Conservation (phyloP, 1,140 invertebrate genomes). For the Cotesia glomerata region DNA sequence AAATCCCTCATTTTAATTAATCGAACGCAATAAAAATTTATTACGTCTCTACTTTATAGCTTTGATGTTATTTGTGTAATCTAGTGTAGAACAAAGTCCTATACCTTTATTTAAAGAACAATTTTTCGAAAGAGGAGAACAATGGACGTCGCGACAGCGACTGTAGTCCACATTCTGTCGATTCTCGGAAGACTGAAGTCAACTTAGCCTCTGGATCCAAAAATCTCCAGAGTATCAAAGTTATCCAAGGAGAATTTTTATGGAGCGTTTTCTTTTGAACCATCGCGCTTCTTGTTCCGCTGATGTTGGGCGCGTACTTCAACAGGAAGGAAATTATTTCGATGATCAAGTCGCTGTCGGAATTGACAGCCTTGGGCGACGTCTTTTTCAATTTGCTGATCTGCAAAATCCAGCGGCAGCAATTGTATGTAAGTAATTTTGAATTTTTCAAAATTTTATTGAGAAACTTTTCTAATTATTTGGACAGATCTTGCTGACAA, state of each 20-base stretch:
- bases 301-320: conserved; percentile 21
- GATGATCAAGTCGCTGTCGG: conserved; percentile 38
- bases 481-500: conserved; percentile 6
- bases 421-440: conserved; percentile 34
- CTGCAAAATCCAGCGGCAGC: conserved; percentile 23
- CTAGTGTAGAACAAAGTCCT: no score
- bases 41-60: no score
- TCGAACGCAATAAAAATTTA: no score
- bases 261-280: conserved; percentile 12
- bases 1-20: no score
- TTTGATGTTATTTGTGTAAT: no score
- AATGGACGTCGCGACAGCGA: neutral
- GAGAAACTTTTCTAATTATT: neutral
- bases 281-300: conserved; percentile 27
- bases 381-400: conserved; percentile 37
- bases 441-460: conserved; percentile 4
- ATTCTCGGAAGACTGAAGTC: conserved; percentile 18
- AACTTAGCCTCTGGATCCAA: conserved; percentile 26
- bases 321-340: conserved; percentile 5
- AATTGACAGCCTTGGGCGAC: conserved; percentile 35
- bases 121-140: no score
- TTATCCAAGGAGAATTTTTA: neutral
- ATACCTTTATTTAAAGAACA: no score
- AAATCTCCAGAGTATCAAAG: conserved; percentile 4
- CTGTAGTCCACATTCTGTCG: neutral